Evolutionary conservation across 2,113 vertebrate species (phyloP), one percentile per base, ranked within the genome.

Genomic region (Ptilonorhynchus violaceus): DNA sequence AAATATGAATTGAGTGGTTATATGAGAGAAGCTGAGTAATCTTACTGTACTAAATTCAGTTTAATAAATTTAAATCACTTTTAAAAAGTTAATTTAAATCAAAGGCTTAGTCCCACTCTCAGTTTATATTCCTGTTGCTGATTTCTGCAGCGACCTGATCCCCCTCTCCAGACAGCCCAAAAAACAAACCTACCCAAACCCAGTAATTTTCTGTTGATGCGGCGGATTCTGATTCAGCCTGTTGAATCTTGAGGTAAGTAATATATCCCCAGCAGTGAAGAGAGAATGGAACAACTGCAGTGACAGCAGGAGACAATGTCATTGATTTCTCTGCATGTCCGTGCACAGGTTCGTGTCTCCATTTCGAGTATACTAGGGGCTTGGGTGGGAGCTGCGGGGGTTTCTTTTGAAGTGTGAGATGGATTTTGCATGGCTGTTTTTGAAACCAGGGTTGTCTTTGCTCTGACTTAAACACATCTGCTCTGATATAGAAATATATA

Each of bases 291-390:
- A 42, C 19, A 15, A 3, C 10, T 11, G 4, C 33, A 15, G n/a
- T 17, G 46, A 46, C 70, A 58, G 63, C 23, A 44, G 76, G 49
- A 37, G 47, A 8, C 33, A 1, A 6, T 13, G 55, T 16, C 7
- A 4, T 1, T 2, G 50, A 5, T 35, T 30, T 30, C 42, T 22
- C 0, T 2, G 22, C 7, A 0, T 4, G 35, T 21, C 7, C 1
- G 2, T 8, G 63, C 27, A 7, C 10, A 3, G 22, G 10, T 15
- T 30, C 5, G 10, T 17, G 37, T 6, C 20, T 35, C 18, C 30
- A 0, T 6, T 6, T 8, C 8, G 18, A 10, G 25, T 2, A 20
- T 7, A 2, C 3, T 13, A 2, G 53, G 47, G 35, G 10, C 28
- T 39, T 4, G 2, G 28, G 30, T 3, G 28, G n/a, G 20, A 77